Evolutionary conservation across 2,113 vertebrate species (phyloP), one percentile per base, ranked within the genome.

Genomic region (Mystacornis crossleyi): DNA sequence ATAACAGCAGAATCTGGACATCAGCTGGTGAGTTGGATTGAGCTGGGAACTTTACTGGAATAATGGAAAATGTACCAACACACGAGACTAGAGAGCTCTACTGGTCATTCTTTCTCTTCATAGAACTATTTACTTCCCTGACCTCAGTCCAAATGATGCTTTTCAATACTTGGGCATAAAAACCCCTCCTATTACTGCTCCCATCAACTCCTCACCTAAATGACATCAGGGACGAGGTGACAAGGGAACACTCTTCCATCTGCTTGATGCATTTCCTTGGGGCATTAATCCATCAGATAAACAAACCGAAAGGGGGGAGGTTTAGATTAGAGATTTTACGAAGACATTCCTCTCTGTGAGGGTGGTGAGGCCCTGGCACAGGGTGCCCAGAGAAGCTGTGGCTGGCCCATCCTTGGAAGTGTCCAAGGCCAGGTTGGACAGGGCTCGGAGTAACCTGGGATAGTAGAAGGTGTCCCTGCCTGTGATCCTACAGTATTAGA

Each of bases 381-480:
- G 14, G 14, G 0, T 67, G 16, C 3, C 29, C 70, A 75, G 5
- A 47, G 47, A 75, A 40, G 38, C 8, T 67, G 45, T 38, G 47
- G 19, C n/a, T 67, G 2, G 7, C 10, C 4, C 60, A 47, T 18
- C 24, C 47, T 20, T 89, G 70, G 24, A 7, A 61, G 5, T 40
- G 25, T 34, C 29, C 53, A 74, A 40, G 6, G 14, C 19, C n/a
- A 61, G 70, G n/a, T 0, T 74, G 47, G 54, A 54, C 0, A 0
- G 28, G 9, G 12, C 25, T 61, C 47, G 70, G 40, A 69, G 25
- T 20, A 40, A 2, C 3, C 9, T 54, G 70, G 47, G 40, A 10
- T 4, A 34, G n/a, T 21, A 17, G 47, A 8, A 67, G 14, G 29
- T 61, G 40, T 34, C 47, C 24, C 24, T 38, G 38, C 24, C 51